Conservation (phyloP, 2,797 vertebrate species). For the Peromyscus eremicus region DNA sequence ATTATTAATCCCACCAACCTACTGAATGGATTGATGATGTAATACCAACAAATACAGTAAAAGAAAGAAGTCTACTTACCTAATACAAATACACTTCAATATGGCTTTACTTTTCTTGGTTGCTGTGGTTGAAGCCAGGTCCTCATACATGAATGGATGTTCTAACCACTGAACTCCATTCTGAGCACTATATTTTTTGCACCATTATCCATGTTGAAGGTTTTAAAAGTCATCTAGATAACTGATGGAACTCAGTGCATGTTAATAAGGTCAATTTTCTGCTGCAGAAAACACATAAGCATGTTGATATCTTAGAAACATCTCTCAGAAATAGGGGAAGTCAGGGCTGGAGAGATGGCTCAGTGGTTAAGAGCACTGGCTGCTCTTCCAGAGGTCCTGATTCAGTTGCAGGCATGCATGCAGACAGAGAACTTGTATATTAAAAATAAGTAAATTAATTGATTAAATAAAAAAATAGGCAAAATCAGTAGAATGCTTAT, state of each 20-base stretch:
- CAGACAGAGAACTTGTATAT: not conserved
- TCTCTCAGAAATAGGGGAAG: not conserved
- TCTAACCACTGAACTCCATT: not conserved
- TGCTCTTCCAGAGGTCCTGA: not conserved
- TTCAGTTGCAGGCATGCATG: not conserved
- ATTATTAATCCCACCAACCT: not conserved
- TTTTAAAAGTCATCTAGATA: not conserved
- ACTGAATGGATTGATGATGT: not conserved
- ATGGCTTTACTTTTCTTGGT: not conserved
- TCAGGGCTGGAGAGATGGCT: not conserved
- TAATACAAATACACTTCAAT: not conserved
- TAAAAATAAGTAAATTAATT: not conserved
- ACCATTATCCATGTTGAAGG: not conserved
- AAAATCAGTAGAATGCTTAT: not conserved
- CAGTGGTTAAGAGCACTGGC: not conserved
- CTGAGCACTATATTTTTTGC: not conserved
- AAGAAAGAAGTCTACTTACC: not conserved
- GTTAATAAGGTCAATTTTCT: not conserved
- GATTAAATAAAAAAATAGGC: not conserved
- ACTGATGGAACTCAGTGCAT: not conserved
- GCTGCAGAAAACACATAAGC: not conserved
- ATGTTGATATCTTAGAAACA: not conserved
- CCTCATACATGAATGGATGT: not conserved
- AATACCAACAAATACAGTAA: not conserved
- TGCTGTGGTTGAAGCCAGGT: not conserved